These are phyloP conservation scores for Holothuria scabra DNA, from an alignment of 53 echinoderm and acorn worm species.

Conservation along the genomic window DNA sequence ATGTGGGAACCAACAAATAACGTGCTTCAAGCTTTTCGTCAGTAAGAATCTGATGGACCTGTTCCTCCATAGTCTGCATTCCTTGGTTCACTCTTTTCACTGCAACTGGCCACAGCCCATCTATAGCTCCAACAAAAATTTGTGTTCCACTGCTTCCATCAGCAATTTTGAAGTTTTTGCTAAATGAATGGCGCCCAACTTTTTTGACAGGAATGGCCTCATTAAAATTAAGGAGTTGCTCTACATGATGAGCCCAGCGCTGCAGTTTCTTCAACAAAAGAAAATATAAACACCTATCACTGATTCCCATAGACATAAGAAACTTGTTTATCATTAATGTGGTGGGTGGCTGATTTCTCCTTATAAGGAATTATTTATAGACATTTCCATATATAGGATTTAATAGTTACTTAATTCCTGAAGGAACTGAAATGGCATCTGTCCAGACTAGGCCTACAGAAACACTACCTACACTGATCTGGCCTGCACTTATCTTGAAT, in stretches of 20 bases:
- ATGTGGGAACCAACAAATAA: background rate
- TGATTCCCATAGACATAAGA: no score
- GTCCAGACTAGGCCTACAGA: no score
- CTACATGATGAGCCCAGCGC: conserved; percentile 6
- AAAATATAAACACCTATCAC: no score
- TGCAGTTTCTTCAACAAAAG: background rate
- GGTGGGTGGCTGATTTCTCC: no score
- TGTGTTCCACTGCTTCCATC: conserved; percentile 20
- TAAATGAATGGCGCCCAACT: conserved; percentile 11
- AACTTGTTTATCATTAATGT: no score
- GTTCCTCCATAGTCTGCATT: background rate
- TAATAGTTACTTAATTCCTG: no score
- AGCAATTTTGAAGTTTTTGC: conserved; percentile 2
- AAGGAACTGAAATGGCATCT: no score
- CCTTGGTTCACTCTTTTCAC: background rate
- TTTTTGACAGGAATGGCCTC: background rate
- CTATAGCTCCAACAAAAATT: conserved; percentile 22
- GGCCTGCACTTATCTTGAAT: no score
- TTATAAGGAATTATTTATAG: no score
- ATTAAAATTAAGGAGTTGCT: background rate
- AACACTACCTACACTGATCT: no score
- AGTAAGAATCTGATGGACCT: background rate
- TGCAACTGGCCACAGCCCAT: background rate
- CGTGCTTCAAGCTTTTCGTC: background rate
- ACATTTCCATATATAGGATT: no score